Percentiles rank a stretch among this genome's conserved stretches.
phyloP scores from a whole-genome alignment of 2,888 invertebrate species.

The Idaea biselata region DNA sequence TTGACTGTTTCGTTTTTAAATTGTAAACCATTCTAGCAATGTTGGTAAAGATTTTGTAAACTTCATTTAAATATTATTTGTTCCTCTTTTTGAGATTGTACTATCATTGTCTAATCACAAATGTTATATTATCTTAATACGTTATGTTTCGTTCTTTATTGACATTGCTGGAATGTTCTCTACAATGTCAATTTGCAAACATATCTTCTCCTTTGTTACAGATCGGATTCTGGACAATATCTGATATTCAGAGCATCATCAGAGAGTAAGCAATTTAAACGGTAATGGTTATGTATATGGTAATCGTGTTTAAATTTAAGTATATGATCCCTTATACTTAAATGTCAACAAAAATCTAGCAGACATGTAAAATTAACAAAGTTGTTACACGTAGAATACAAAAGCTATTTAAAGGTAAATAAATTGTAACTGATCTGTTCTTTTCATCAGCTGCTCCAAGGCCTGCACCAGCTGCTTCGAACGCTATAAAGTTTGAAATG shows the following conservation, averaged over 20 bases:
- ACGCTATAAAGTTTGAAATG: constrained; percentile 50
- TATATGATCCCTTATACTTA: not conserved
- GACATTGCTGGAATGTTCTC: constrained; percentile 6
- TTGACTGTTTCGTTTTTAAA: not conserved
- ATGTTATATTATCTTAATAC: not conserved
- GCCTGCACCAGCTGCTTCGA: constrained; percentile 5
- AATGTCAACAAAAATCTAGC: not conserved
- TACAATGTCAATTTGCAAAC: not conserved
- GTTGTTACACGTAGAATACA: not conserved
- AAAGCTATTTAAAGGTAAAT: not conserved
- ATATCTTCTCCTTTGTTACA: not conserved
- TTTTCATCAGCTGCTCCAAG: constrained; percentile 1
- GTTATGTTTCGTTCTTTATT: constrained; percentile 6
- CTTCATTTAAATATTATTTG: not conserved
- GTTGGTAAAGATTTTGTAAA: constrained; percentile 12
- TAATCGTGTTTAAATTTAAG: not conserved
- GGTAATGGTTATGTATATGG: not conserved
- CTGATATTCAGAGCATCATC: not conserved
- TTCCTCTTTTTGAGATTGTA: not conserved
- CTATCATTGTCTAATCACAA: not conserved
- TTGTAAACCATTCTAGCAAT: constrained; percentile 19
- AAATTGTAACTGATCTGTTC: constrained; percentile 10
- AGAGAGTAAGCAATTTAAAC: not conserved
- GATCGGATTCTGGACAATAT: not conserved
- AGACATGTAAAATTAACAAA: not conserved